These are phyloP conservation scores for Caradrina clavipalpis DNA, from an alignment of 2,888 invertebrate genomes.

Conservation along the genomic window DNA sequence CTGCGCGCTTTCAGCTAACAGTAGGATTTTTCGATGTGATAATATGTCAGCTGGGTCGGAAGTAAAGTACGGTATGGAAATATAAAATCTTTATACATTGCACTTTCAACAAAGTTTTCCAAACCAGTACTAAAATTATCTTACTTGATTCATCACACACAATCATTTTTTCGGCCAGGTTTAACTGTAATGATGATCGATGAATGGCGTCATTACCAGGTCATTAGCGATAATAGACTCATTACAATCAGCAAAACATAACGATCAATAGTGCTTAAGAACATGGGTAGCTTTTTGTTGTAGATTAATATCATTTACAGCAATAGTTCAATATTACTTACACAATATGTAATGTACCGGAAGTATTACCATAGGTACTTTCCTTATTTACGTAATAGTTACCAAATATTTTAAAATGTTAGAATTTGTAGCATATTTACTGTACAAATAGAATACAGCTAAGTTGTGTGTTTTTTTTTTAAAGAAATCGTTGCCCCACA, in stretches of 20 bases:
- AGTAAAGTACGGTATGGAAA: neutral
- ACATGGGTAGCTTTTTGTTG: slow-evolving; percentile 35
- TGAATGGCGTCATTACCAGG: slow-evolving; percentile 29
- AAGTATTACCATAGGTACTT: neutral
- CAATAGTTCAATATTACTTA: neutral
- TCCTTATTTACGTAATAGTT: slow-evolving; percentile 6
- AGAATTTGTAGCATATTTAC: neutral
- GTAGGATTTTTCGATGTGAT: no score
- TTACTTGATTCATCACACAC: neutral
- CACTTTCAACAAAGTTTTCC: slow-evolving; percentile 3
- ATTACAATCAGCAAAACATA: slow-evolving; percentile 40
- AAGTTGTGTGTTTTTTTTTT: no score
- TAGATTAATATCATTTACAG: neutral
- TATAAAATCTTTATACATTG: no score
- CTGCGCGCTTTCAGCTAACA: no score
- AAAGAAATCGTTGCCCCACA: no score
- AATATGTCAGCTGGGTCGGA: no score
- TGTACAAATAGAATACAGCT: no score
- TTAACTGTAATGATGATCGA: slow-evolving; percentile 16
- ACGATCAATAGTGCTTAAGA: slow-evolving; percentile 19
- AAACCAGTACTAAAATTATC: neutral
- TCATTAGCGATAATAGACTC: slow-evolving; percentile 33
- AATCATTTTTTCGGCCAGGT: slow-evolving; percentile 2
- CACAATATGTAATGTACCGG: neutral
- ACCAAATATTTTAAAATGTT: neutral